These are phyloP conservation scores for Tragelaphus eurycerus DNA, from an alignment of 2,797 vertebrate genomes.

Conservation along the genomic window DNA sequence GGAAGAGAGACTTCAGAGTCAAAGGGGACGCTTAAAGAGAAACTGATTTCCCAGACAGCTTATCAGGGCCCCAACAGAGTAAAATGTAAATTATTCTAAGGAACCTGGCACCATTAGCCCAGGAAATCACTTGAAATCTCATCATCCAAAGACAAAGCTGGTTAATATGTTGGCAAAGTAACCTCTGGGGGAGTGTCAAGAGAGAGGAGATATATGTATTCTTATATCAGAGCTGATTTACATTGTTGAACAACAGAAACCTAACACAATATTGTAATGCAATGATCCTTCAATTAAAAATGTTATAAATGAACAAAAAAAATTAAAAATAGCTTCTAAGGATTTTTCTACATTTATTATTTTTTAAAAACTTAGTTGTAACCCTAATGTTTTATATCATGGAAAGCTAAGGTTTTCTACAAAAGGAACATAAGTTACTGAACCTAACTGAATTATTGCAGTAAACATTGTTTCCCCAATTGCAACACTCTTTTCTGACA, in stretches of 20 bases:
- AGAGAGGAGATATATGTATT: background rate
- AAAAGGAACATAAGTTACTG: background rate
- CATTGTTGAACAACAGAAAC: background rate
- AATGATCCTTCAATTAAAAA: background rate
- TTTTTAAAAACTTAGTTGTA: background rate
- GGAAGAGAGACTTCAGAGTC: background rate
- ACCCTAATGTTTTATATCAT: background rate
- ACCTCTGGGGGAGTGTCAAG: background rate
- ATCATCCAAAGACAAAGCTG: background rate
- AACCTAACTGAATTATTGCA: background rate
- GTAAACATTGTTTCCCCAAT: background rate
- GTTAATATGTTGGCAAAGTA: background rate
- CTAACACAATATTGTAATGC: background rate
- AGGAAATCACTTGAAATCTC: background rate
- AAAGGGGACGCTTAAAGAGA: background rate
- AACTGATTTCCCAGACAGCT: background rate
- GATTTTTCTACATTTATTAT: background rate
- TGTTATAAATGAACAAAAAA: background rate
- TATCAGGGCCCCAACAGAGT: background rate
- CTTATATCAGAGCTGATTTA: background rate
- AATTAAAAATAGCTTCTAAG: background rate
- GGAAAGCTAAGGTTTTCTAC: background rate
- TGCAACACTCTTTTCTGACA: background rate
- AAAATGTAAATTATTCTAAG: background rate
- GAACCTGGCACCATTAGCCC: background rate